Conservation (phyloP, 1,140 invertebrate species). For the Cepaea nemoralis region DNA sequence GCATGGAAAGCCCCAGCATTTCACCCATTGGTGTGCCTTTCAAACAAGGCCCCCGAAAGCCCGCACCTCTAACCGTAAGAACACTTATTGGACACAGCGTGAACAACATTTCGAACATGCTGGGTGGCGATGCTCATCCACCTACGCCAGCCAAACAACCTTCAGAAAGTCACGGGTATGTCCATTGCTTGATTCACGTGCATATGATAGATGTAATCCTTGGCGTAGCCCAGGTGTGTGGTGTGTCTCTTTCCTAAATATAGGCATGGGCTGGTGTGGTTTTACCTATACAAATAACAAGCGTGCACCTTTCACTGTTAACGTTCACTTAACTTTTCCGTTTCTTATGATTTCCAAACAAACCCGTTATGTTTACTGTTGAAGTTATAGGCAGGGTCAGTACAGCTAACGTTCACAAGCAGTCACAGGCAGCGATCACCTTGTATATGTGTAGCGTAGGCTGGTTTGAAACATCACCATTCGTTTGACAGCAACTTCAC, state of each 20-base stretch:
- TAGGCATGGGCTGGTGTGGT: background rate
- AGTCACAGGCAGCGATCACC: no score
- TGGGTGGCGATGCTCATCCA: background rate
- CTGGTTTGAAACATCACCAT: no score
- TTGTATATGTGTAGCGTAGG: no score
- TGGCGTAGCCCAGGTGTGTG: background rate
- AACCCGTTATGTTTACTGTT: no score
- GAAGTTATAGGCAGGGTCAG: no score
- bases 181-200: background rate
- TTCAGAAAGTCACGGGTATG: background rate
- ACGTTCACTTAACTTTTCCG: no score
- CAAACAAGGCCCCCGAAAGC: background rate
- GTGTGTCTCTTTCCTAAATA: background rate
- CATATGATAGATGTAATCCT: background rate
- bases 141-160: background rate
- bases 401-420: no score
- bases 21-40: background rate
- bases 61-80: background rate
- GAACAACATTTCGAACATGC: background rate
- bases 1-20: background rate
- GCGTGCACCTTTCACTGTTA: background rate
- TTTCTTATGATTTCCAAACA: no score
- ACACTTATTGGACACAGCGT: background rate
- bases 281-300: no score
- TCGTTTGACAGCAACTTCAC: no score